Percentiles rank a stretch among this genome's conserved stretches.
These are phyloP conservation scores for Ricordea florida DNA, from an alignment of 92 coral and sea anemone species.

Conservation along the genomic window DNA sequence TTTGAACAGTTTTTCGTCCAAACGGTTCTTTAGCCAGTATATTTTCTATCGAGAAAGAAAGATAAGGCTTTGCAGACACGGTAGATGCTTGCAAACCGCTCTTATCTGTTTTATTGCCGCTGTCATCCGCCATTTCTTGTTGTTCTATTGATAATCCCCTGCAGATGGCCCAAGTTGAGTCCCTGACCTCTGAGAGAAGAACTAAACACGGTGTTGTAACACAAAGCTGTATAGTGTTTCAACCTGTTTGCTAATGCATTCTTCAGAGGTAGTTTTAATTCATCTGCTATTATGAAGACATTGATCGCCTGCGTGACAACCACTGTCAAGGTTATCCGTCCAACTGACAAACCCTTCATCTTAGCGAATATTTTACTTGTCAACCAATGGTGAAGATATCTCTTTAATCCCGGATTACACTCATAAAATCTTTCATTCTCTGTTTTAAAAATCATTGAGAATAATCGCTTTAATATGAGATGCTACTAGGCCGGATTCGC, in stretches of 20 bases:
- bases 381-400: slow-evolving; percentile 66
- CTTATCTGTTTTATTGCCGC: not conserved
- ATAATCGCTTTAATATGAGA: not conserved
- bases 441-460: not conserved
- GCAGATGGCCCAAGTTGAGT: slow-evolving; percentile 5
- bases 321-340: slow-evolving; percentile 65
- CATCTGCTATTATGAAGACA: slow-evolving; percentile 77
- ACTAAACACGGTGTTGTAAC: not conserved
- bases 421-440: not conserved
- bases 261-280: slow-evolving; percentile 73
- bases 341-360: slow-evolving; percentile 74
- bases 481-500: not conserved
- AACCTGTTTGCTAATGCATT: slow-evolving; percentile 68
- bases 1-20: not conserved
- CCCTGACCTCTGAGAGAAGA: not conserved
- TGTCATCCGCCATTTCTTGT: slow-evolving; percentile 15
- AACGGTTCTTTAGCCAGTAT: slow-evolving; percentile 54
- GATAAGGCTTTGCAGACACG: slow-evolving; percentile 8
- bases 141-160: not conserved
- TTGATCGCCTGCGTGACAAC: slow-evolving; percentile 76
- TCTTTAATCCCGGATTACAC: slow-evolving; percentile 70
- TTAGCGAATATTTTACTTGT: slow-evolving; percentile 69
- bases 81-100: not conserved
- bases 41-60: slow-evolving; percentile 91
- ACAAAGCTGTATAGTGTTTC: slow-evolving; percentile 70